phyloP scores from a whole-genome alignment of 2,797 vertebrate genomes.

The Sciurus carolinensis region DNA sequence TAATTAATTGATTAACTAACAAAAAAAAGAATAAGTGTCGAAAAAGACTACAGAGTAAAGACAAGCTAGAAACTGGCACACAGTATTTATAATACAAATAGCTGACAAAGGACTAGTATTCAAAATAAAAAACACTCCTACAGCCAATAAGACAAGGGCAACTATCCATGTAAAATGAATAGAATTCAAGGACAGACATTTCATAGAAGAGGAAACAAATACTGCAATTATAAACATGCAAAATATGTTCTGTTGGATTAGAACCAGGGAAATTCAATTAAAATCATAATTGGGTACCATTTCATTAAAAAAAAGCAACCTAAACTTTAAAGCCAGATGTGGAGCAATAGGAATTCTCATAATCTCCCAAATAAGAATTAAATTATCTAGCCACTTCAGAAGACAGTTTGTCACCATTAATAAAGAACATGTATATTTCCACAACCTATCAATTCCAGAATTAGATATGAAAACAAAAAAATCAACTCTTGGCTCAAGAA shows the following conservation, averaged over 20 bases:
- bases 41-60: not conserved
- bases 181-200: not conserved
- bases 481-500: not conserved
- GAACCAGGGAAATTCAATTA: constrained; percentile 6
- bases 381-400: not conserved
- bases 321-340: constrained; percentile 6
- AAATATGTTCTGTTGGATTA: not conserved
- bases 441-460: not conserved
- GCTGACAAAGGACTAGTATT: not conserved
- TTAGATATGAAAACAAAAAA: constrained; percentile 6
- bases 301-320: not conserved
- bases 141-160: not conserved
- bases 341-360: not conserved
- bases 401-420: not conserved
- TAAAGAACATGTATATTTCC: not conserved
- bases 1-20: not conserved
- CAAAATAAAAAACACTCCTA: not conserved
- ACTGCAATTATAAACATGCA: not conserved
- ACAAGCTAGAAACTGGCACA: not conserved
- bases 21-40: not conserved
- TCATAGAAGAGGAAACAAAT: not conserved
- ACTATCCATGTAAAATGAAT: not conserved
- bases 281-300: constrained; percentile 21
- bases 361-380: not conserved
- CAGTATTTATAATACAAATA: not conserved